Evolutionary conservation across 1,140 invertebrate species (phyloP).

Genomic region (Caenorhabditis inopinata): DNA sequence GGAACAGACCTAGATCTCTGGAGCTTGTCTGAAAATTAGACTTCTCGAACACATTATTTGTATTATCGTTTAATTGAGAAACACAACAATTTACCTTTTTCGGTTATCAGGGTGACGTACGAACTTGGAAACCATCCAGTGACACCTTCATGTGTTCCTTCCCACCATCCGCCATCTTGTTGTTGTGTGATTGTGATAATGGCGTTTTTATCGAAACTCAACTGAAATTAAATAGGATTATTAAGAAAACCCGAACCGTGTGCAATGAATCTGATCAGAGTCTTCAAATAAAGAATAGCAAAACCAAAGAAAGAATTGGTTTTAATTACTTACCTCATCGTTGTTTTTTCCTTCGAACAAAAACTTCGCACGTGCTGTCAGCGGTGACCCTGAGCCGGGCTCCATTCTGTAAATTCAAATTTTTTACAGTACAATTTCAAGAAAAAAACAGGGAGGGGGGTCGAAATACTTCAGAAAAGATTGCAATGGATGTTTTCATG

Average conservation of each 20-base stretch:
- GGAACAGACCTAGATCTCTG: constrained; percentile 12
- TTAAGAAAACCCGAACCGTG: too few relatives aligned
- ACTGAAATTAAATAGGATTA: constrained; percentile 70
- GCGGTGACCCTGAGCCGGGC: neutral
- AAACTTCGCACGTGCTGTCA: neutral
- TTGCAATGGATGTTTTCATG: neutral
- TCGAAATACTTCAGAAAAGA: too few relatives aligned
- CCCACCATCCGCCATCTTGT: constrained; percentile 97
- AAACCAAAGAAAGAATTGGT: neutral
- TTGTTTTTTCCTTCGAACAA: neutral
- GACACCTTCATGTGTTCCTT: constrained; percentile 88
- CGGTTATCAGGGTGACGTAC: constrained; percentile 76
- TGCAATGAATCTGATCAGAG: too few relatives aligned
- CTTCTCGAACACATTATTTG: too few relatives aligned
- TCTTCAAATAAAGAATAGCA: too few relatives aligned
- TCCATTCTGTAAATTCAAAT: neutral
- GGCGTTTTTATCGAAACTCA: constrained; percentile 93
- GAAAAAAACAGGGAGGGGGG: neutral
- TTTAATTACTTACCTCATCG: neutral
- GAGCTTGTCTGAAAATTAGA: neutral
- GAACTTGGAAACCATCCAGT: constrained; percentile 98
- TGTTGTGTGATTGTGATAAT: constrained; percentile 93
- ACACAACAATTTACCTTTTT: neutral
- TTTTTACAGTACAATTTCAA: neutral
- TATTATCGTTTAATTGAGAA: neutral